Conservation (phyloP, 1,140 invertebrate genomes). For the Zaprionus tsacasi region DNA sequence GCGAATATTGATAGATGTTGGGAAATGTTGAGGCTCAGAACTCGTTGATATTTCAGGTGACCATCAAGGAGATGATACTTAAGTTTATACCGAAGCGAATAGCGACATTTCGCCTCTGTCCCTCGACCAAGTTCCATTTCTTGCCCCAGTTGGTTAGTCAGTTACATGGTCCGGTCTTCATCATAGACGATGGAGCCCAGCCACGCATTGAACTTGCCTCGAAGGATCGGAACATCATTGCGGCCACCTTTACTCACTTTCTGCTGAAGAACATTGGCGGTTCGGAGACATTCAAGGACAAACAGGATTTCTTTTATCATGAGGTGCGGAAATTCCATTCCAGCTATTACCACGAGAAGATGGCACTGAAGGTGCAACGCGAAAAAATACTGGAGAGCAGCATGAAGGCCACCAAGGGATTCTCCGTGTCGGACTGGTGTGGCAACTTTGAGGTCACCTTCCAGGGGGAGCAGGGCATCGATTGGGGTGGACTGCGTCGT, state of each 20-base stretch:
- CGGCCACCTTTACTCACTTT: constrained; percentile 96
- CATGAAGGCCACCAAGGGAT: constrained; percentile 92
- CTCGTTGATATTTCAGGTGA: constrained; percentile 88
- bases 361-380: constrained; percentile 92
- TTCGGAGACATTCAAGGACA: constrained; percentile 97
- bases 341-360: constrained; percentile 93
- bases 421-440: constrained; percentile 94
- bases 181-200: constrained; percentile 95
- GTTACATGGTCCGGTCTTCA: constrained; percentile 86
- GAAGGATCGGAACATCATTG: constrained; percentile 94
- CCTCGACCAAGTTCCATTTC: constrained; percentile 93
- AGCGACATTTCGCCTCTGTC: constrained; percentile 96
- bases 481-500: constrained; percentile 96
- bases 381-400: constrained; percentile 93
- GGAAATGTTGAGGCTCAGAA: constrained; percentile 75
- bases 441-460: constrained; percentile 96
- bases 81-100: constrained; percentile 96
- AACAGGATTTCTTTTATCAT: constrained; percentile 97
- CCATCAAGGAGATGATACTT: constrained; percentile 95
- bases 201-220: constrained; percentile 92
- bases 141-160: constrained; percentile 85
- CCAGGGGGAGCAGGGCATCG: constrained; percentile 95
- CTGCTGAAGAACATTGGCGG: constrained; percentile 97
- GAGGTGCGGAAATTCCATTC: constrained; percentile 94
- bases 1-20: constrained; percentile 10